Percentiles rank a stretch among this genome's conserved stretches.
Conservation (phyloP, 2,888 invertebrate species). For the Prostheceraeus crozeri region DNA sequence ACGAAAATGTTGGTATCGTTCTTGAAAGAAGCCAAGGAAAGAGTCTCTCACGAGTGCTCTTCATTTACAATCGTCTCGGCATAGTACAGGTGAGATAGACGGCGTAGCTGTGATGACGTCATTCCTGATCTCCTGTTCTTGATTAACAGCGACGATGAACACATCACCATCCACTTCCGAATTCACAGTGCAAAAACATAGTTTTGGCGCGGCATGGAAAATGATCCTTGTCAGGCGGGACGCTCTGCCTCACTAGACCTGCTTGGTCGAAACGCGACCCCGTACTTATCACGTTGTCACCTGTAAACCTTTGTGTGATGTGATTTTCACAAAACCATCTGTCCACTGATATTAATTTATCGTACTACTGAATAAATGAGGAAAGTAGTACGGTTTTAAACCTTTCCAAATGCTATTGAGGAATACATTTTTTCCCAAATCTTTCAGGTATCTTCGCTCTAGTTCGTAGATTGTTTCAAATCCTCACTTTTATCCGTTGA, state of each 20-base stretch:
- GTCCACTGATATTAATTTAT: neutral
- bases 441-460: constrained; percentile 75
- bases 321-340: constrained; percentile 44
- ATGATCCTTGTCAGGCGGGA: constrained; percentile 67
- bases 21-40: too few relatives aligned
- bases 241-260: constrained; percentile 85
- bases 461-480: constrained; percentile 76
- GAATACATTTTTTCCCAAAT: constrained; percentile 18
- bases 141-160: constrained; percentile 33
- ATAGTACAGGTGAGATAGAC: too few relatives aligned
- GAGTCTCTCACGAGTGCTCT: too few relatives aligned
- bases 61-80: too few relatives aligned
- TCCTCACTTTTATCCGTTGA: constrained; percentile 88
- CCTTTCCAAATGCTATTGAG: neutral
- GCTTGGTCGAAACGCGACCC: constrained; percentile 88
- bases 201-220: constrained; percentile 58
- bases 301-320: constrained; percentile 62
- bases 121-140: too few relatives aligned
- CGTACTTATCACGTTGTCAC: constrained; percentile 90
- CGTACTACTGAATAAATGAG: too few relatives aligned
- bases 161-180: constrained; percentile 63
- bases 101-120: too few relatives aligned
- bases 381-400: neutral
- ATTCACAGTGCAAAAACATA: constrained; percentile 86
- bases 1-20: too few relatives aligned